Conservation (phyloP, 2,113 vertebrate genomes). For the Equus przewalskii region DNA sequence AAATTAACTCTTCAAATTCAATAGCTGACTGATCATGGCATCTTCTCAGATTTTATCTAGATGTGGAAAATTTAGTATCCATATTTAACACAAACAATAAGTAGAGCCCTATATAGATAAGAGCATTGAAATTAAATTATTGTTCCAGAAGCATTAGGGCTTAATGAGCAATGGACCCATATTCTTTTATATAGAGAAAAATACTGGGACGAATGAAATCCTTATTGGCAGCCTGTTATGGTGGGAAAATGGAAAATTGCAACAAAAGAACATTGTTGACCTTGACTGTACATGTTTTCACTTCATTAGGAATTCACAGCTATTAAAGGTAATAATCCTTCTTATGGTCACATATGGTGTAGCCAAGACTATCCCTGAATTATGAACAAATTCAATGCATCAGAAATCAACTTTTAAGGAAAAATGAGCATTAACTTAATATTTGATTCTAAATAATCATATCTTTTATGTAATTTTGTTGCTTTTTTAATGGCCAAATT, state of each 20-base stretch:
- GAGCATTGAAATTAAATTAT: not conserved
- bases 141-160: not conserved
- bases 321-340: constrained; percentile 35
- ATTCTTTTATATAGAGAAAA: constrained; percentile 14
- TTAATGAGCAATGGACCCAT: constrained; percentile 9
- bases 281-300: not conserved
- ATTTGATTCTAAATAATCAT: not conserved
- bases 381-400: not conserved
- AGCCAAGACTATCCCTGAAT: not conserved
- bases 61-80: not conserved
- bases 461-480: not conserved
- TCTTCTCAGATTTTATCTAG: constrained; percentile 15
- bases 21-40: not conserved
- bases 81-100: constrained; percentile 26
- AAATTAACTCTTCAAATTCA: constrained; percentile 27
- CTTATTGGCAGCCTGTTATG: not conserved
- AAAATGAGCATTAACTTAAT: not conserved
- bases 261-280: not conserved
- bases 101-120: not conserved
- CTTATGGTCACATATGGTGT: not conserved
- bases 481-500: not conserved
- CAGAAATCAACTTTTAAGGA: constrained; percentile 13
- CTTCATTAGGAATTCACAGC: not conserved
- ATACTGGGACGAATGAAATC: not conserved
- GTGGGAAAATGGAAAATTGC: not conserved